Evolutionary conservation across 2,797 vertebrate genomes (phyloP), one percentile per base, ranked within the genome.

Genomic region (Lindbergichthys nudifrons): DNA sequence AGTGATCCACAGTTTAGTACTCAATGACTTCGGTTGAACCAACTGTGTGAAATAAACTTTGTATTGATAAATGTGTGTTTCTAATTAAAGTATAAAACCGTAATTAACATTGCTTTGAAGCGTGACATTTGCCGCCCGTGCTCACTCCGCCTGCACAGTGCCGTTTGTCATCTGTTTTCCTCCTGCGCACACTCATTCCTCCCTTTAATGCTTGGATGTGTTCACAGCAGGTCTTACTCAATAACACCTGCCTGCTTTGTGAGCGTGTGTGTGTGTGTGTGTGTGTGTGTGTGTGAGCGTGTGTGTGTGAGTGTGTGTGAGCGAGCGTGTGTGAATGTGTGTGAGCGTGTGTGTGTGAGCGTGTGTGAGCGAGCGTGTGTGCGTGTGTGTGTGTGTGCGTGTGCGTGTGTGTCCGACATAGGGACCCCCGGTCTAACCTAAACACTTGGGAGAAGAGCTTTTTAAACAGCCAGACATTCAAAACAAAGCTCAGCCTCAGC

Each of bases 371-470:
- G 23, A 26, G 26, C 26, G 26, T 26, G 26, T 26, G 26, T 26
- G 26, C 26, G 26, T 26, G 26, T 26, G 26, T 26, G 26, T 26
- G 26, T 26, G 26, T 26, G 26, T 26, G 26, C 26, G 26, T 26
- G 26, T 26, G 30, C 47, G 14, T 36, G 45, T 61, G 58, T 70
- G 73, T 77, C 16, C 66, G 69, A 73, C 39, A 23, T 10, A 61
- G 66, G 66, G 73, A 87, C 58, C 76, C 36, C 62, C 47, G 36
- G 79, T 83, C 46, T 67, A 89, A 92, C 75, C 70, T 89, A 94
- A 94, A 93, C 92, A 92, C 81, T 88, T 77, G 75, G 57, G 75
- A 91, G 88, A 87, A 73, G 59, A 85, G 85, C 85, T 92, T 92
- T 90, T 92, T 87, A 90, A 81, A 76, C 80, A 84, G 72, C 64